Evolutionary conservation across 2,888 invertebrate species (phyloP), one percentile per base, ranked within the genome.

Genomic region (Drosophila picticornis): DNA sequence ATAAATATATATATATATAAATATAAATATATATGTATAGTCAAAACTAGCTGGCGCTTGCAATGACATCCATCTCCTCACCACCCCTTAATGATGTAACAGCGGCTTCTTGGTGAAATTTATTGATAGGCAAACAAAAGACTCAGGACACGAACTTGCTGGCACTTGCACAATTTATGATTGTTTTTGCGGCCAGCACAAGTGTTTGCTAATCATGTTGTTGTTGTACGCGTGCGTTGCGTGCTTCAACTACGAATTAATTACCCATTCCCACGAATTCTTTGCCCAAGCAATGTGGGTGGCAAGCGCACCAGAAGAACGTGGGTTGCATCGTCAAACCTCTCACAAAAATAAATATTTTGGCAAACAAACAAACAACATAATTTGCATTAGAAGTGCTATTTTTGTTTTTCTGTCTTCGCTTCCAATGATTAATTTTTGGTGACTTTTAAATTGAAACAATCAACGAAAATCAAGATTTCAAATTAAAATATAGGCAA

Each of bases 131-230:
- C 61, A 73, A 81, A 85, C 85, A 70, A 84, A 90, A 77, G 83
- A 90, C 83, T 89, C 74, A 84, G 73, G 84, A 58, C 77, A 80
- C 80, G 70, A 75, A 86, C 80, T 71, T 74, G 63, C 11, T 50
- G 58, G 59, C 50, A 34, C 34, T 19, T 19, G n/a, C n/a, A 13
- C 31, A 61, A 65, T 22, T 29, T 72, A 25, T 38, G 59, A 62
- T 65, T 58, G 57, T 50, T 60, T 32, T 32, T 65, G 62, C 36
- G 22, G 29, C 32, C 55, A 31, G 66, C 66, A 65, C 53, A 36
- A 7, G 22, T 34, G 34, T 31, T 48, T 61, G 13, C 4, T 31
- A 22, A 11, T 25, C 34, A 1, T 57, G 56, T 51, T 51, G 31
- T 65, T 76, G 61, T 40, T 66, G 48, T 46, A 72, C 71, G 77